phyloP scores from a whole-genome alignment of 1,140 invertebrate species.

The Lutraria rhynchaena region DNA sequence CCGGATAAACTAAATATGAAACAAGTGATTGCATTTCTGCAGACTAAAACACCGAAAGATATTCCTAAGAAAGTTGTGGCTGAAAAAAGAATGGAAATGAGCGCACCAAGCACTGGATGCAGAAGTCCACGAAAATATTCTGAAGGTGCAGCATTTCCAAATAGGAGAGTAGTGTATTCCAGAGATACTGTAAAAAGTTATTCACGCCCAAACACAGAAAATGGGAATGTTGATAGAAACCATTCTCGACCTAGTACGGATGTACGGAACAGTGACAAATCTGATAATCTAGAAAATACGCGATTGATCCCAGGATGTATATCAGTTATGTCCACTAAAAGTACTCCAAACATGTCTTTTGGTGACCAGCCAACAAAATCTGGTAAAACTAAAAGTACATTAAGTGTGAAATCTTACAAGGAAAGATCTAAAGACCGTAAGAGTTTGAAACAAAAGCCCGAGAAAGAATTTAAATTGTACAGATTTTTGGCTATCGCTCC shows the following conservation, averaged over 20 bases:
- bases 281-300: background rate
- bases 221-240: background rate
- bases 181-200: conserved; percentile 14
- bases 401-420: conserved; percentile 48
- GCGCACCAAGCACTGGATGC: background rate
- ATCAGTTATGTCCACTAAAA: conserved; percentile 60
- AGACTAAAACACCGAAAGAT: conserved; percentile 58
- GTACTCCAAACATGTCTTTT: conserved; percentile 52
- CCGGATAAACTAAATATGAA: conserved; percentile 77
- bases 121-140: background rate
- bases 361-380: background rate
- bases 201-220: conserved; percentile 2
- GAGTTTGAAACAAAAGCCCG: conserved; percentile 40
- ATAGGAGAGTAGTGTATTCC: background rate
- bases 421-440: conserved; percentile 38
- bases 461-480: conserved; percentile 66
- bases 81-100: conserved; percentile 1
- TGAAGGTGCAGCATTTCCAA: background rate
- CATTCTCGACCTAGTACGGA: background rate
- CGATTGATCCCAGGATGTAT: conserved; percentile 30
- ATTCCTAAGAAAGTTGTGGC: conserved; percentile 35
- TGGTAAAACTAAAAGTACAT: background rate
- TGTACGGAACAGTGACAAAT: background rate
- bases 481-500: conserved; percentile 65
- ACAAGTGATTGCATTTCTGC: conserved; percentile 73